Evolutionary conservation across 2,113 vertebrate genomes (phyloP).

Genomic region (Zosterops japonicus): DNA sequence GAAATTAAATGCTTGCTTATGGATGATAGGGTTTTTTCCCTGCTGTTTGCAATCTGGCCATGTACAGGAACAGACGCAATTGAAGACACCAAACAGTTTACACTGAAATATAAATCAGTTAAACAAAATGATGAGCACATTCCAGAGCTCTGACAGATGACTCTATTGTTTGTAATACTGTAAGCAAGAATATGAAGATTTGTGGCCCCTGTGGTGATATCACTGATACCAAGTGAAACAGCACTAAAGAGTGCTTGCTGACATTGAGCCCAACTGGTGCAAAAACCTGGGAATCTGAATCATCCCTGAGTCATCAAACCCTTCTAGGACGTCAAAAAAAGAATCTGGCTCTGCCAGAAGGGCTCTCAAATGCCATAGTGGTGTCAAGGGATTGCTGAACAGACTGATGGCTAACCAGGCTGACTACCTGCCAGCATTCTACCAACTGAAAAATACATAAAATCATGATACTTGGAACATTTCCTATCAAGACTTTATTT

Average conservation of each 20-base stretch:
- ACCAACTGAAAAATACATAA: neutral
- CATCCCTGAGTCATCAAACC: neutral
- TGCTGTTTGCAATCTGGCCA: conserved; percentile 31
- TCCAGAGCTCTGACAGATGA: neutral
- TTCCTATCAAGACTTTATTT: neutral
- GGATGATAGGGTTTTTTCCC: neutral
- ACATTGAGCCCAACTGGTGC: neutral
- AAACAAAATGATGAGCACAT: neutral
- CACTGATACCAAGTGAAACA: neutral
- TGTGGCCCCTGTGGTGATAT: neutral
- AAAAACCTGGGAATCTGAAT: neutral
- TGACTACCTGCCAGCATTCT: neutral
- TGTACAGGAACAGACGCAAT: neutral
- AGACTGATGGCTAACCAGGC: neutral
- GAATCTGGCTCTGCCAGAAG: fast-evolving
- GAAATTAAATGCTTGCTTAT: conserved; percentile 24
- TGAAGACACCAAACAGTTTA: neutral
- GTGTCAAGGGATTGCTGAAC: neutral
- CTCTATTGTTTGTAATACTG: neutral
- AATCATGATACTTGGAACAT: neutral
- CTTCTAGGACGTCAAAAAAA: neutral
- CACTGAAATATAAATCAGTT: conserved; percentile 35
- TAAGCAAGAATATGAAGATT: neutral
- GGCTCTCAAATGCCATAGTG: neutral
- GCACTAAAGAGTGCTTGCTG: neutral